Conservation (phyloP, 2,888 invertebrate genomes). For the Dione vanillae region DNA sequence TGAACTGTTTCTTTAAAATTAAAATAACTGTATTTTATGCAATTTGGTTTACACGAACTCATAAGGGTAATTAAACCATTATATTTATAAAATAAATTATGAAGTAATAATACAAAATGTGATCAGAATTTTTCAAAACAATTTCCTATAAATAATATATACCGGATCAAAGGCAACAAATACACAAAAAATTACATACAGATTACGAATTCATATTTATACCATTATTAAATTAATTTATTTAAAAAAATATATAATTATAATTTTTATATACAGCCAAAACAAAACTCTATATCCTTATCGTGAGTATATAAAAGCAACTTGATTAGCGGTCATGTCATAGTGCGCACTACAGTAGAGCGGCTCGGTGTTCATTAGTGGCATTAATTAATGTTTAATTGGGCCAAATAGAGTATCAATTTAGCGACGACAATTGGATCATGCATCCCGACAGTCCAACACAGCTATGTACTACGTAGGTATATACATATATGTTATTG, state of each 20-base stretch:
- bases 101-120: too few species aligned
- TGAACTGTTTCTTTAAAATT: not conserved
- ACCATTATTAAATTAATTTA: too few species aligned
- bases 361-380: constrained; percentile 78
- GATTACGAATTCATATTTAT: too few species aligned
- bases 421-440: constrained; percentile 81
- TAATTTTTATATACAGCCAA: not conserved
- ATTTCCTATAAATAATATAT: too few species aligned
- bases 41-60: too few species aligned
- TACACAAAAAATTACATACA: too few species aligned
- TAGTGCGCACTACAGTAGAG: constrained; percentile 57
- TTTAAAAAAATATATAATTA: too few species aligned
- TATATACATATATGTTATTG: not conserved
- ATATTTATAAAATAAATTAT: too few species aligned
- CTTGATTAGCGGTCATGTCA: constrained; percentile 45
- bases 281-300: constrained; percentile 20
- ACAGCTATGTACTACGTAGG: constrained; percentile 19
- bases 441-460: constrained; percentile 63
- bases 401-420: constrained; percentile 82
- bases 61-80: too few species aligned
- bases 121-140: too few species aligned
- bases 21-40: too few species aligned
- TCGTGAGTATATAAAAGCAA: constrained; percentile 37
- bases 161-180: too few species aligned
- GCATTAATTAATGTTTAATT: constrained; percentile 82